Percentiles rank a stretch among this genome's conserved stretches.
phyloP scores from a whole-genome alignment of 2,888 invertebrate species.

The Junonia oenone region DNA sequence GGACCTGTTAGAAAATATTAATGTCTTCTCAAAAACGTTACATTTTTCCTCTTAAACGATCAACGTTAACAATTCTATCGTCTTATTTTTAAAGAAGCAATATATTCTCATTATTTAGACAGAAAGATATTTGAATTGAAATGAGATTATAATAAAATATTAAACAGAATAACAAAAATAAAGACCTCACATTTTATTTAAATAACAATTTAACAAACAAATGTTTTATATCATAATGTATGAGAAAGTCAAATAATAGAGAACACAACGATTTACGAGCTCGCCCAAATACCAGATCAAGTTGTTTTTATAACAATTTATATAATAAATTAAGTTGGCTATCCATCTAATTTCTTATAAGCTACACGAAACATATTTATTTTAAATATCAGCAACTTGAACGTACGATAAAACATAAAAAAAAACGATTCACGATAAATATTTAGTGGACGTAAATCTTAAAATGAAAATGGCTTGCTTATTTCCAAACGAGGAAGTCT shows the following conservation, averaged over 20 bases:
- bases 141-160: background rate
- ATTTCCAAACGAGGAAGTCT: conserved; percentile 18
- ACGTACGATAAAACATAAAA: background rate
- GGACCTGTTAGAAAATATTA: too few species aligned
- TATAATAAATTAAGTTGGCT: background rate
- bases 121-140: background rate
- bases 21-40: background rate
- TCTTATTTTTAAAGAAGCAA: background rate
- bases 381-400: background rate
- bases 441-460: background rate
- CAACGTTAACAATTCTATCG: background rate
- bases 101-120: background rate
- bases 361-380: background rate
- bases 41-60: background rate
- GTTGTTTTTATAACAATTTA: background rate
- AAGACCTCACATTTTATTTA: background rate
- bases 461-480: conserved; percentile 19
- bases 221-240: background rate
- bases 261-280: conserved; percentile 12
- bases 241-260: conserved; percentile 5
- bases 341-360: too few species aligned
- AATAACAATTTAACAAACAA: background rate
- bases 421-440: background rate
- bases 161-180: conserved; percentile 1
- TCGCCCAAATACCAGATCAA: background rate